A percentile compares a stretch with the other conserved stretches of the same genome.
Evolutionary conservation across 2,113 vertebrate genomes (phyloP).

Genomic region (Zapus hudsonius): DNA sequence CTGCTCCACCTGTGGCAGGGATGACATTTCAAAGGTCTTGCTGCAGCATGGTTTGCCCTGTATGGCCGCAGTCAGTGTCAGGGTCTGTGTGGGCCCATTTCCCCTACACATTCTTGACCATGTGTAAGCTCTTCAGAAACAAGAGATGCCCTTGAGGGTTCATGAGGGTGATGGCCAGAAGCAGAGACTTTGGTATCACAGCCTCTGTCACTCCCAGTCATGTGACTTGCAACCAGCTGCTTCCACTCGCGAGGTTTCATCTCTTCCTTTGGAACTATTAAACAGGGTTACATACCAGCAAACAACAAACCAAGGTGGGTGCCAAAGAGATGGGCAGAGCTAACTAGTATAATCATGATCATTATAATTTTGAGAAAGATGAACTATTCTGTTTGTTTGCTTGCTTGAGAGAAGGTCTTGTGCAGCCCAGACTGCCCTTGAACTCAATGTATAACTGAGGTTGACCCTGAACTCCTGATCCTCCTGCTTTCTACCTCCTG

Average conservation of each 20-base stretch:
- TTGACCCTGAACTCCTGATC: not conserved
- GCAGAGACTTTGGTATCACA: not conserved
- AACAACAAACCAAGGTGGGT: not conserved
- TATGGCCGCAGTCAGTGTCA: no score
- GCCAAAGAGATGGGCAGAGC: not conserved
- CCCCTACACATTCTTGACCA: fast-evolving
- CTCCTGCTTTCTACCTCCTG: not conserved
- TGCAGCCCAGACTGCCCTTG: not conserved
- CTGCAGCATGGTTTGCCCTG: no score
- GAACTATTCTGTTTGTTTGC: not conserved
- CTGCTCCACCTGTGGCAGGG: no score
- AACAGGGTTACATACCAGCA: not conserved
- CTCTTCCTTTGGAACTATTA: no score
- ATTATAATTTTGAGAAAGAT: not conserved
- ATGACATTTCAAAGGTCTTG: no score
- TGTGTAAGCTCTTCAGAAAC: not conserved
- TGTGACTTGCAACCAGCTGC: not conserved
- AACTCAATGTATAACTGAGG: not conserved
- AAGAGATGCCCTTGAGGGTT: not conserved
- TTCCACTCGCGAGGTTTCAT: not conserved
- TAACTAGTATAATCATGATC: not conserved
- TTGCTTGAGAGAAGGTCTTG: no score
- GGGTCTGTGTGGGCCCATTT: no score
- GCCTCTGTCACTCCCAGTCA: not conserved
- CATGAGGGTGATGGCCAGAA: fast-evolving